Base-by-base conservation (phyloP, 1,140 invertebrate species). In the Drosophila pseudoobscura region DNA sequence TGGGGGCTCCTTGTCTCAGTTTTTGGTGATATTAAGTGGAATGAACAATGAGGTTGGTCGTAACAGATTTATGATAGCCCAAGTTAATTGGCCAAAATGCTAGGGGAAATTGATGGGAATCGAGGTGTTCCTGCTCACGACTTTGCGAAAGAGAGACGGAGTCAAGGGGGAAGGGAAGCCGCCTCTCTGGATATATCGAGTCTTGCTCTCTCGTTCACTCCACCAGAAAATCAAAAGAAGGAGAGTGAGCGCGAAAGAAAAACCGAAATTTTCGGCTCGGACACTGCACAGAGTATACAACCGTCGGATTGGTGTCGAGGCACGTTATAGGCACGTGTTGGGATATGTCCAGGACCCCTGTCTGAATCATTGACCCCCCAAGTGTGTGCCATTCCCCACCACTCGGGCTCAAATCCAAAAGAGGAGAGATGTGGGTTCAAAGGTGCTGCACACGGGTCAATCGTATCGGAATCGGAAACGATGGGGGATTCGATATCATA, bases 21-120 rank as follows among this genome's bases (percentile, higher is more conserved):
- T 24, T n/a, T 15, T 11, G 31, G 2, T 11, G 26, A 31, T 22
- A 22, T 20, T 47, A 15, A 47, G 15, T 41, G 50, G 20, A 6
- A 17, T 56, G 46, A 59, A 43, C 29, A 64, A 66, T 60, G 47
- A 46, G 61, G 61, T 47, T 35, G 31, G 31, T 61, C 61, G 39
- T 47, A 60, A 50, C 56, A 76, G 75, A 77, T 70, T 62, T 63
- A 55, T 46, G 74, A 76, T 59, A 63, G 57, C 58, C 55, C 49
- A 70, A 76, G 58, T 64, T 76, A 75, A 76, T 76, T 76, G 72
- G 63, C 62, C 44, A 68, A 60, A 76, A 60, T 51, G 44, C 20
- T 60, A 35, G 39, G 46, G 49, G 44, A 63, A 63, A 63, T 49
- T 44, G 51, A 35, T 35, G 31, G 9, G 8, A 9, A 8, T 35